phyloP scores from a whole-genome alignment of 2,113 vertebrate genomes.

The Actenoides hombroni region DNA sequence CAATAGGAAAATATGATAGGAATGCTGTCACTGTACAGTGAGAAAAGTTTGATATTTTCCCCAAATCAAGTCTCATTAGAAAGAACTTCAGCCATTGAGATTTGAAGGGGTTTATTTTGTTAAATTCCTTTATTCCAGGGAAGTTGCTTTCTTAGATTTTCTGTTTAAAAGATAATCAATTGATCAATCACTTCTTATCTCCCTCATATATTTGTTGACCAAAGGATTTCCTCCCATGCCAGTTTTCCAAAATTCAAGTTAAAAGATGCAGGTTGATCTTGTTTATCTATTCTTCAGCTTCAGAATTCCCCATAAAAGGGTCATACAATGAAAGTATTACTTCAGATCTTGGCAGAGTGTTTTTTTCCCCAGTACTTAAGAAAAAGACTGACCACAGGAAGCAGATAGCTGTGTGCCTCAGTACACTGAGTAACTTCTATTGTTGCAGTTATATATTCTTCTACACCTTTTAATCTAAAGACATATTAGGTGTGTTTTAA shows the following conservation, averaged over 20 bases:
- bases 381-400: neutral
- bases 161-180: slow-evolving; percentile 5
- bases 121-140: neutral
- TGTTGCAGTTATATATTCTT: neutral
- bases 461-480: neutral
- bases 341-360: neutral
- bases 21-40: slow-evolving; percentile 31
- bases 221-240: neutral
- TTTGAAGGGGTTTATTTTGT: slow-evolving; percentile 11
- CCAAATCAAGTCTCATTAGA: neutral
- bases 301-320: neutral
- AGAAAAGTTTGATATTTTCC: slow-evolving; percentile 41
- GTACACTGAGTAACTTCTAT: neutral
- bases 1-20: slow-evolving; percentile 48
- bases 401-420: neutral
- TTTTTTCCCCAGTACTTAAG: neutral
- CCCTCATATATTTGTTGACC: neutral
- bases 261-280: slow-evolving; percentile 1
- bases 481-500: neutral
- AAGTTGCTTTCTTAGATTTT: neutral
- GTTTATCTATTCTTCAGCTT: neutral
- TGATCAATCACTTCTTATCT: neutral
- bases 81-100: neutral
- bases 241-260: neutral
- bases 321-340: neutral